Conservation (phyloP, 2,797 vertebrate species). For the Loriculus beryllinus region DNA sequence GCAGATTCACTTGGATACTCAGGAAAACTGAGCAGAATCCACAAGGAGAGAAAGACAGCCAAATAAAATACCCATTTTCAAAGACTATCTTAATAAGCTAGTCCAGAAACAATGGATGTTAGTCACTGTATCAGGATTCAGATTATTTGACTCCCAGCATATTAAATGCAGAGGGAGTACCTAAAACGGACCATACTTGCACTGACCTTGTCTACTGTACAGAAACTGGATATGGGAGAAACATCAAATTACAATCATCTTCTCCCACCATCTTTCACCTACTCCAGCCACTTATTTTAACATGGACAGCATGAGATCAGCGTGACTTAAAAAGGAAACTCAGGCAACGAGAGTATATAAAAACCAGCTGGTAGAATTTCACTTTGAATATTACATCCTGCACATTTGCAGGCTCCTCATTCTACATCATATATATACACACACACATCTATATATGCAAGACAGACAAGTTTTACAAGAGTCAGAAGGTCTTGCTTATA, state of each 20-base stretch:
- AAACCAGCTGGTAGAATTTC: conserved; percentile 15
- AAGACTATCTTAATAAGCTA: not conserved
- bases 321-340: not conserved
- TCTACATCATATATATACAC: not conserved
- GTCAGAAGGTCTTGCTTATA: not conserved
- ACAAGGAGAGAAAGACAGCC: not conserved
- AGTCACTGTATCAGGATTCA: not conserved
- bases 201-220: not conserved
- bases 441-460: not conserved
- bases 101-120: not conserved
- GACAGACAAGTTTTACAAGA: not conserved
- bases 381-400: not conserved
- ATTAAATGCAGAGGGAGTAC: not conserved
- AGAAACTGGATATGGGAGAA: not conserved
- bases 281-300: not conserved
- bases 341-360: not conserved
- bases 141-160: not conserved
- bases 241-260: not conserved
- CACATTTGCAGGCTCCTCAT: not conserved
- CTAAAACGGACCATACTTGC: not conserved
- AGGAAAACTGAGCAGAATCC: not conserved
- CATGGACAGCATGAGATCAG: not conserved
- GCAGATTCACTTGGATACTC: not conserved
- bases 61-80: not conserved
- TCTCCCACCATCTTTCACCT: not conserved